phyloP scores from a whole-genome alignment of 2,888 invertebrate genomes.

The Holacanthella duospinosa region DNA sequence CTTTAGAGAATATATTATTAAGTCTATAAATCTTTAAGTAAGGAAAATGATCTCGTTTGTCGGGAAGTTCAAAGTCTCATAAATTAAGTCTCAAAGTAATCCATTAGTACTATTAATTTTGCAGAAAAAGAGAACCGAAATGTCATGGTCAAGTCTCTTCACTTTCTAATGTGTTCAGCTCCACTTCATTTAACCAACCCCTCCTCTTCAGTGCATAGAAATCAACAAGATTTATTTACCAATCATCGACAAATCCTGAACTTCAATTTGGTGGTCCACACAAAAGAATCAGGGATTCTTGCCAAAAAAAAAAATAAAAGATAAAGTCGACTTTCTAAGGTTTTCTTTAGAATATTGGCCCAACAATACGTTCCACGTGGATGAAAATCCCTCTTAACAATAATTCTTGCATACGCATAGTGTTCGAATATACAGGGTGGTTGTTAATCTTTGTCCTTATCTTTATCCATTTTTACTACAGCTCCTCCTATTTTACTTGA shows the following conservation, averaged over 20 bases:
- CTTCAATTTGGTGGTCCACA: background rate
- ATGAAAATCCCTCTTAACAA: too few species aligned
- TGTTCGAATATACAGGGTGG: too few species aligned
- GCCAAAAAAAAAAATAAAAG: background rate
- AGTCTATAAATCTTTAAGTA: background rate
- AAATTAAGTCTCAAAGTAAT: conserved; percentile 2
- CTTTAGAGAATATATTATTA: background rate
- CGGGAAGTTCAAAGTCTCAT: conserved; percentile 4
- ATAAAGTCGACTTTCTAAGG: background rate
- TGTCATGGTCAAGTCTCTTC: background rate
- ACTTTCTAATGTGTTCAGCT: background rate
- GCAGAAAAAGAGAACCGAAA: background rate
- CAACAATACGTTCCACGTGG: too few species aligned
- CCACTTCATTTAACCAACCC: background rate
- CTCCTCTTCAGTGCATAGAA: background rate
- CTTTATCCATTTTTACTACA: too few species aligned
- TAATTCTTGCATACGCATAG: too few species aligned
- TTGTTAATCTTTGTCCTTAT: too few species aligned
- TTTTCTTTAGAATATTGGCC: too few species aligned
- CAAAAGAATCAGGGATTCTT: background rate
- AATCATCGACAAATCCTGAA: background rate
- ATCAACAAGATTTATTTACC: background rate
- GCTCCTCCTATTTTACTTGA: too few species aligned
- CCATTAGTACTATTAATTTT: conserved; percentile 3
- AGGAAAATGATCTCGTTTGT: conserved; percentile 1